Percentiles rank a stretch among this genome's conserved stretches.
phyloP scores from a whole-genome alignment of 2,797 vertebrate genomes.

The Rhodeus uyekii region DNA sequence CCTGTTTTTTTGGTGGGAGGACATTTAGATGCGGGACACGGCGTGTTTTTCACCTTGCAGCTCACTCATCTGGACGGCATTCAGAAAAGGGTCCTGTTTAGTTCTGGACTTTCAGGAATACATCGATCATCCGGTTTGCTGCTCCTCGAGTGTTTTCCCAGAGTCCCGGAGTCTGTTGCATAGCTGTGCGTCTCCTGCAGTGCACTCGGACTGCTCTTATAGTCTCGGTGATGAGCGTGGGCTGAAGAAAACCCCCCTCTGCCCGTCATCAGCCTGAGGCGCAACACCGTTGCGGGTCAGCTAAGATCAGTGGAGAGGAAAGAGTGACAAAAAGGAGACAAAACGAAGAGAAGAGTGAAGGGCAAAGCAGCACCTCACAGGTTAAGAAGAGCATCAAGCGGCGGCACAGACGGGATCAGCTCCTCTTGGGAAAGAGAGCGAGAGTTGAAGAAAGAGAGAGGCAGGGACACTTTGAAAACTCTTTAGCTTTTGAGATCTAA shows the following conservation, averaged over 20 bases:
- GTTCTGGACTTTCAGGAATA: constrained; percentile 19
- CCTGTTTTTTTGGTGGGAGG: constrained; percentile 30
- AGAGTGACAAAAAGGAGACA: neutral
- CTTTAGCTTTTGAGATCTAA: neutral
- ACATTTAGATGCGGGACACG: constrained; percentile 37
- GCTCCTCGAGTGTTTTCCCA: neutral
- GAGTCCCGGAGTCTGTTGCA: constrained; percentile 25
- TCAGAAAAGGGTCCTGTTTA: constrained; percentile 27
- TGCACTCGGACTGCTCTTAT: constrained; percentile 28
- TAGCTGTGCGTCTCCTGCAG: constrained; percentile 13
- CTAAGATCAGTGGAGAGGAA: constrained; percentile 29
- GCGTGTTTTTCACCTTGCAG: constrained; percentile 8
- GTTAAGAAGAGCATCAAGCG: constrained; percentile 30
- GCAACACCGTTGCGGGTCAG: constrained; percentile 1
- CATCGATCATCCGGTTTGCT: constrained; percentile 8
- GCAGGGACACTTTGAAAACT: constrained; percentile 34
- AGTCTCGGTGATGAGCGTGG: neutral
- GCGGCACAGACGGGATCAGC: constrained; percentile 23
- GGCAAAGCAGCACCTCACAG: constrained; percentile 19
- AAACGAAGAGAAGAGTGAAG: constrained; percentile 22
- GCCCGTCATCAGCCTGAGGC: constrained; percentile 14
- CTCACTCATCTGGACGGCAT: constrained; percentile 4
- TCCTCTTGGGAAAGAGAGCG: constrained; percentile 33
- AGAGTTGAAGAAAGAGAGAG: constrained; percentile 22
- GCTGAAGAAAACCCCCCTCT: constrained; percentile 26